A percentile compares a stretch with the other conserved stretches of the same genome.
Conservation (phyloP, 2,797 vertebrate species). For the Pterois miles region DNA sequence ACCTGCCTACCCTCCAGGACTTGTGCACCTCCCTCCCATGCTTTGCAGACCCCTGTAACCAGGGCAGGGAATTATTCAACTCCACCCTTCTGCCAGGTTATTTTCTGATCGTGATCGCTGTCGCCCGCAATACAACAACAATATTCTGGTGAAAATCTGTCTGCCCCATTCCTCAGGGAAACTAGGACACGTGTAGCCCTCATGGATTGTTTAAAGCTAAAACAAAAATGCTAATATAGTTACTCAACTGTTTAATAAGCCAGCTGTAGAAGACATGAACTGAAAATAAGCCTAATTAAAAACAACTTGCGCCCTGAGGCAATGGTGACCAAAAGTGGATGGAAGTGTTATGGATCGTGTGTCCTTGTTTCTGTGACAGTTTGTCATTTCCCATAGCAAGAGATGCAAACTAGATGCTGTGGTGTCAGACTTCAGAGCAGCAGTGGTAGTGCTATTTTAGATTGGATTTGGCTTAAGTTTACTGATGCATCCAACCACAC, state of each 20-base stretch:
- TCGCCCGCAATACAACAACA: not conserved
- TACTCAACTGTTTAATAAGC: slow-evolving; percentile 70
- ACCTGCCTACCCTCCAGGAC: not conserved
- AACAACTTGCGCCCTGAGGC: slow-evolving; percentile 48
- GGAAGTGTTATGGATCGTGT: slow-evolving; percentile 40
- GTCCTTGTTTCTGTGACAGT: slow-evolving; percentile 51
- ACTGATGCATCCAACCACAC: not conserved
- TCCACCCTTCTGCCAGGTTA: slow-evolving; percentile 4
- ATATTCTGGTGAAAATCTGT: not conserved
- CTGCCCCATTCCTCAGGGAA: slow-evolving; percentile 11
- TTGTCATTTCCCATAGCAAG: slow-evolving; percentile 37
- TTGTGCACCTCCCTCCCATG: not conserved
- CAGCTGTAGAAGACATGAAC: slow-evolving; percentile 68
- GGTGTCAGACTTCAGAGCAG: slow-evolving; percentile 18
- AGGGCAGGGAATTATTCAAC: not conserved
- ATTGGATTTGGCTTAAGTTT: slow-evolving; percentile 10
- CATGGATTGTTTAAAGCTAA: slow-evolving; percentile 68
- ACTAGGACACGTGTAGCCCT: slow-evolving; percentile 38
- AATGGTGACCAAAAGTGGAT: slow-evolving; percentile 34
- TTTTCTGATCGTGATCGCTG: not conserved
- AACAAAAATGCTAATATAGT: slow-evolving; percentile 69
- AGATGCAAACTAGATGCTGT: slow-evolving; percentile 34
- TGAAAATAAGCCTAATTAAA: slow-evolving; percentile 67
- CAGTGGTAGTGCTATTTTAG: slow-evolving; percentile 18
- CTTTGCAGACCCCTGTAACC: not conserved